Base-by-base conservation (phyloP, 2,888 invertebrate genomes). In the Hirtodrosophila trivittata region DNA sequence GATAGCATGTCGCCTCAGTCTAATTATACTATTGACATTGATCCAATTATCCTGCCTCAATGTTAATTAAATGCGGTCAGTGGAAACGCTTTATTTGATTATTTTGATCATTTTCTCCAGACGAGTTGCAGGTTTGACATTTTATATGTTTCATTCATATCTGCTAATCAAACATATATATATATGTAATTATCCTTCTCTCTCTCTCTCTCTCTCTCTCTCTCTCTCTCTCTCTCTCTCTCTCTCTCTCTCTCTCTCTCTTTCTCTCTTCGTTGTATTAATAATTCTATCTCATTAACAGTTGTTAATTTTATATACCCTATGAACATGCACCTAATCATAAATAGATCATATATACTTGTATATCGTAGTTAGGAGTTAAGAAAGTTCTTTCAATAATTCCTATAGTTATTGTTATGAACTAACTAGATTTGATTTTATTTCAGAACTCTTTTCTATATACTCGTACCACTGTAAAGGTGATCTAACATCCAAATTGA, bases 1-100 rank as follows among this genome's bases (percentile, higher is more conserved):
- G 57, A 68, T 63, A 57, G 58, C 50, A 54, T 54, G 32, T 30
- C 46, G 63, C 62, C 39, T 70, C 68, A 70, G 67, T 73, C 68
- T 57, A 67, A 62, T 56, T 43, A 58, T 54, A 28, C 55, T 49
- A 57, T 50, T 67, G 62, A 67, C 54, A 55, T 50, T 66, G 38
- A 55, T 51, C 56, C 42, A 59, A 59, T 50, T 43, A 49, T 28
- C 32, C 46, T 35, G 45, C 18, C 28, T 28, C 45, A 45, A 43
- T 45, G 13, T 21, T 2, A 21, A 21, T 21, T 21, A 21, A 21
- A 21, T 21, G 18, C 18, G 5, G 5, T 3, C 5, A 21, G 2
- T 21, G 18, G 2, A 3, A 21, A 3, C 18, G 3, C 5, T 21
- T 21, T 3, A 21, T 3, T 21, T 21, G 18, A 21, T 21, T 21